Base-by-base conservation (phyloP, 2,797 vertebrate genomes). In the Vireo griseus region DNA sequence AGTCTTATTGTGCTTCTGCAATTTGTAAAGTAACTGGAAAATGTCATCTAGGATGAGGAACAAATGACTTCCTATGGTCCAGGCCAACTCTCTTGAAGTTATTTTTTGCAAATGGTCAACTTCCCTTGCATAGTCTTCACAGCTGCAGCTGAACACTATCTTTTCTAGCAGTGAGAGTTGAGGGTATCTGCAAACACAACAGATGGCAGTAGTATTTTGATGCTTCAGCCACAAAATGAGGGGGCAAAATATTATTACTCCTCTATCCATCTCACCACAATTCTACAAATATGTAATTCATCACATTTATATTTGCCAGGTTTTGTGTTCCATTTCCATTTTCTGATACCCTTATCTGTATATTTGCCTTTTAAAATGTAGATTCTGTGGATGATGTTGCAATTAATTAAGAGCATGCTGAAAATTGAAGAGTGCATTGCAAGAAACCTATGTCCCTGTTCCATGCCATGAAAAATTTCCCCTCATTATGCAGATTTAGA, bases 371-470 rank as follows among this genome's bases (percentile, higher is more conserved):
- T 90, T 92, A 88, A 94, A 94, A 73, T 69, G 59, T 85, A 75
- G 25, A 28, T 94, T 50, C 73, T 79, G 63, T 42, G 72, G 45
- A 87, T 86, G 92, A 48, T 82, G 94, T 86, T 97, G 81, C 95
- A 96, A 87, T 95, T 92, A 95, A 94, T 92, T 50, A 96, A 92
- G 68, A 92, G 44, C 62, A 71, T 62, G 58, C 39, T 93, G 59
- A 96, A 96, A 96, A 94, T 66, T 92, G 89, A 94, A 95, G 93
- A 95, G 81, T 92, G 71, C 80, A 92, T 96, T 94, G 84, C 87
- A 88, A 92, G 94, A 83, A 92, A 71, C 42, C 33, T 12, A n/a
- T 62, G 78, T 76, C 51, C 65, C 20, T 47, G 48, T 88, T 94
- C 33, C 86, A 75, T 31, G 76, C 91, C 72, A 4, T 65, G 78